These are phyloP conservation scores for Acanthosepion pharaonis DNA, from an alignment of 2,888 invertebrate species.

Conservation along the genomic window DNA sequence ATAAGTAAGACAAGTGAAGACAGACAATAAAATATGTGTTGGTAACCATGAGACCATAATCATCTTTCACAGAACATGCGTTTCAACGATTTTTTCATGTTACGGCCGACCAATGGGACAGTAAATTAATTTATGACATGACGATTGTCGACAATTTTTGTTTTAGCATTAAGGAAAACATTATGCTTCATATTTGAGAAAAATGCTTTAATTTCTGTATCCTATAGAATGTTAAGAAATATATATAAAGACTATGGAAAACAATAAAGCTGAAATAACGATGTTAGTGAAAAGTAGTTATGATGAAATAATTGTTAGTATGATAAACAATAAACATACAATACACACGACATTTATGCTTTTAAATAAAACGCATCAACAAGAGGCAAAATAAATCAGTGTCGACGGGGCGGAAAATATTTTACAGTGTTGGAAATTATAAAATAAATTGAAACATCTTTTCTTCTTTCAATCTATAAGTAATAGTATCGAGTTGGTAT, in stretches of 20 bases:
- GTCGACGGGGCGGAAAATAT: background rate
- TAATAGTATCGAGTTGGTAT: background rate
- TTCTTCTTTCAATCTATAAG: background rate
- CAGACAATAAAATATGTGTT: background rate
- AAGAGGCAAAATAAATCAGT: background rate
- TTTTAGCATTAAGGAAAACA: background rate
- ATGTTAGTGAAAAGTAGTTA: background rate
- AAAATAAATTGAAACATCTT: background rate
- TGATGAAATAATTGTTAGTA: background rate
- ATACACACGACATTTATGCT: background rate
- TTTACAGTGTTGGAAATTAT: background rate
- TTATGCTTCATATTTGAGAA: background rate
- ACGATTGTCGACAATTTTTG: background rate
- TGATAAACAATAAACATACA: background rate
- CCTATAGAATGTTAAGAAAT: background rate
- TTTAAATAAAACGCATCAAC: constrained; percentile 33
- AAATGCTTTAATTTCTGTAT: background rate
- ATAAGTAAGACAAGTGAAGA: background rate
- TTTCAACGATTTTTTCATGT: background rate
- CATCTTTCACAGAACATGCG: background rate
- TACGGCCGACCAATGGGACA: constrained; percentile 33
- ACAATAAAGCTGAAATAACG: background rate
- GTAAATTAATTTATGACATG: background rate
- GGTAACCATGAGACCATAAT: background rate
- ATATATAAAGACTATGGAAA: background rate